Evolutionary conservation across 2,888 invertebrate genomes (phyloP).

Genomic region (Habroteleia sp.): DNA sequence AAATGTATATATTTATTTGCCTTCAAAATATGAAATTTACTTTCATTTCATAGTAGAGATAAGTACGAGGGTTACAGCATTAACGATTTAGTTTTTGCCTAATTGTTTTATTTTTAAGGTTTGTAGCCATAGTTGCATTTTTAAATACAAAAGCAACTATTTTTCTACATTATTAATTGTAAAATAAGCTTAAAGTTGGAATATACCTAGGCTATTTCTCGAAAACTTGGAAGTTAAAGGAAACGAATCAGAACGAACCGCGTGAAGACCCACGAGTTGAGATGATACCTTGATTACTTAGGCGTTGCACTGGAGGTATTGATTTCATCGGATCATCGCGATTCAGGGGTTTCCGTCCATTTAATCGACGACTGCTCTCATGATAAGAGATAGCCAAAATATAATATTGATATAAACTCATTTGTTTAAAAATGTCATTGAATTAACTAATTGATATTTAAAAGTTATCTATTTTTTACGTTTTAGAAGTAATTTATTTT

Average conservation of each 20-base stretch:
- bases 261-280: conserved; percentile 79
- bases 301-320: conserved; percentile 77
- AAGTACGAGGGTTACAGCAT: too few species aligned
- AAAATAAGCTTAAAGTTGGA: conserved; percentile 24
- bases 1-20: too few species aligned
- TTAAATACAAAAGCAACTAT: background rate
- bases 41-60: too few species aligned
- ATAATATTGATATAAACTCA: conserved; percentile 20
- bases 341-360: conserved; percentile 79
- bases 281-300: conserved; percentile 81
- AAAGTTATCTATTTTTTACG: too few species aligned
- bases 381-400: conserved; percentile 47
- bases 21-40: too few species aligned
- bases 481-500: too few species aligned
- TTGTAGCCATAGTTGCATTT: too few species aligned
- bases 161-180: conserved; percentile 9
- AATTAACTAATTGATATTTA: too few species aligned
- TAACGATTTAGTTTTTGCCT: too few species aligned
- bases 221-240: conserved; percentile 66
- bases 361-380: conserved; percentile 63
- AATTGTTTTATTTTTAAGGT: too few species aligned
- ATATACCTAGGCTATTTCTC: conserved; percentile 47
- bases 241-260: conserved; percentile 74
- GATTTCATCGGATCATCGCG: conserved; percentile 79
- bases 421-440: too few species aligned